phyloP scores from a whole-genome alignment of 2,113 vertebrate species.

The Puma concolor region DNA sequence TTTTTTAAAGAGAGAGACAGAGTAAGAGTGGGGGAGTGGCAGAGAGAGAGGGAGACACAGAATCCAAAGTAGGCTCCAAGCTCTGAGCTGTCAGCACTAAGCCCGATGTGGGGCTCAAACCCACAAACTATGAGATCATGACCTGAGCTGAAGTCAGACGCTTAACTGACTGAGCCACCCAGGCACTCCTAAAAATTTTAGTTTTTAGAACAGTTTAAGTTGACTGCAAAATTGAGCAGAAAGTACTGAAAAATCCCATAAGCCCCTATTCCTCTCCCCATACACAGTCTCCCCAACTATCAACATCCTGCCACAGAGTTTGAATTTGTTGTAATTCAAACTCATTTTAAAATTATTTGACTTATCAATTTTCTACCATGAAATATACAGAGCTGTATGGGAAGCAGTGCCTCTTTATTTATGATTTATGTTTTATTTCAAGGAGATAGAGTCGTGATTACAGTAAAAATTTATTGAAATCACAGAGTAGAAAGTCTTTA shows the following conservation, averaged over 20 bases:
- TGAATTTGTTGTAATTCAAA: not conserved
- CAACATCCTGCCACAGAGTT: not conserved
- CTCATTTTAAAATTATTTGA: not conserved
- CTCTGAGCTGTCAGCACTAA: too few relatives aligned
- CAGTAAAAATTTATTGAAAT: not conserved
- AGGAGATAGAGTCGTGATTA: not conserved
- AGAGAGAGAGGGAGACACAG: too few relatives aligned
- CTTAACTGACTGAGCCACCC: too few relatives aligned
- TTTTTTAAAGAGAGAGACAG: too few relatives aligned
- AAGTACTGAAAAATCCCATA: not conserved
- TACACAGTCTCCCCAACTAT: not conserved
- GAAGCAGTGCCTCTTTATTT: not conserved
- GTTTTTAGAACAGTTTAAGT: not conserved
- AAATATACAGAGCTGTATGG: not conserved
- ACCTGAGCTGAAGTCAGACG: too few relatives aligned
- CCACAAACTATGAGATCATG: too few relatives aligned
- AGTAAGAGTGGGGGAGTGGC: too few relatives aligned
- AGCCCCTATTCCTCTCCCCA: not conserved
- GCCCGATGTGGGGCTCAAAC: too few relatives aligned
- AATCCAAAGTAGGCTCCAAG: too few relatives aligned
- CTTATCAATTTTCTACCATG: not conserved
- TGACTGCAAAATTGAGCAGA: not conserved
- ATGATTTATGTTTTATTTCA: not conserved
- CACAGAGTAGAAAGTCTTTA: not conserved
- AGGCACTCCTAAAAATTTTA: too few relatives aligned